phyloP scores from a whole-genome alignment of 2,888 invertebrate genomes.

The Ceriagrion tenellum region DNA sequence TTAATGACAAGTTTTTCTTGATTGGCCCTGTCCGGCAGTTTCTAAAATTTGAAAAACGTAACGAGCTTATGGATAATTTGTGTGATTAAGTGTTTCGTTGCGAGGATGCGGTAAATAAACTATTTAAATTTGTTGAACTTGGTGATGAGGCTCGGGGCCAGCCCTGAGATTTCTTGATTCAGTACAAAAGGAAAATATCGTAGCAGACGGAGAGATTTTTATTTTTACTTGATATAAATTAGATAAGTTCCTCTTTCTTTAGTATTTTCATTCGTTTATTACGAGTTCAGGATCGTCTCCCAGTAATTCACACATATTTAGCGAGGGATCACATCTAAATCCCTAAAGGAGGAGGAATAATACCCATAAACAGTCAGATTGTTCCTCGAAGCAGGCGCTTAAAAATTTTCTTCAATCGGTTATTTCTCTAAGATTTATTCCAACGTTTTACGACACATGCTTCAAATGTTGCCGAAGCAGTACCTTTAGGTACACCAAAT shows the following conservation, averaged over 20 bases:
- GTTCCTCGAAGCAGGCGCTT: too few relatives aligned
- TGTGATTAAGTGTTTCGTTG: neutral
- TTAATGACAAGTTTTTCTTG: neutral
- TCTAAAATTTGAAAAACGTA: neutral
- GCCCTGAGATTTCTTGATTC: conserved; percentile 35
- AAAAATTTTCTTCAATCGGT: neutral
- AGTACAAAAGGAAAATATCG: conserved; percentile 20
- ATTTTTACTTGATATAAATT: conserved; percentile 38
- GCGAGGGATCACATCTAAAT: neutral
- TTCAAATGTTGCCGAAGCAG: neutral
- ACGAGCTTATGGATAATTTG: neutral
- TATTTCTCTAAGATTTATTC: neutral
- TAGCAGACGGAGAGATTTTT: conserved; percentile 1
- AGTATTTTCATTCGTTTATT: conserved; percentile 45
- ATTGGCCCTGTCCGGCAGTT: neutral
- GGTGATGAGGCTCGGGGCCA: conserved; percentile 1
- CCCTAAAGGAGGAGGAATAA: neutral
- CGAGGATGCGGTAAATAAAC: neutral
- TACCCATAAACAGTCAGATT: neutral
- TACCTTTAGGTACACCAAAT: neutral
- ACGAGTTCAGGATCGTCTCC: neutral
- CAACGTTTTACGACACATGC: neutral
- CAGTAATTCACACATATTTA: neutral
- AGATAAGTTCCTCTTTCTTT: neutral
- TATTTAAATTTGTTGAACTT: neutral